phyloP scores from a whole-genome alignment of 2,113 vertebrate species.

The Himantopus leucocephalus region DNA sequence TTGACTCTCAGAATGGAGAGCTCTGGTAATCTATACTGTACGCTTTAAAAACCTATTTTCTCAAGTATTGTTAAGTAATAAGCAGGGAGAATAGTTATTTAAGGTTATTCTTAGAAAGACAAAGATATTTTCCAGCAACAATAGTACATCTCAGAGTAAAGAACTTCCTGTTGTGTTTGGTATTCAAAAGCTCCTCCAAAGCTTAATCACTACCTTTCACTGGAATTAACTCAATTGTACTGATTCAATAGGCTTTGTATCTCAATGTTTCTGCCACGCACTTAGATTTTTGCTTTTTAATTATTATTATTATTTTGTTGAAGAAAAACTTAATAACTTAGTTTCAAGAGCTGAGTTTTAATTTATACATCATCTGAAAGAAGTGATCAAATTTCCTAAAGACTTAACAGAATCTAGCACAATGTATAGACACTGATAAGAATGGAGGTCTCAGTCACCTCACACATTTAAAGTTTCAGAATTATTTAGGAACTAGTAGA shows the following conservation, averaged over 20 bases:
- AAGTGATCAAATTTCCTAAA: background rate
- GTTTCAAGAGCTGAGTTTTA: background rate
- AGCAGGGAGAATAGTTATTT: background rate
- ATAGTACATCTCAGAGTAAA: background rate
- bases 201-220: background rate
- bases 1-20: background rate
- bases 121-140: background rate
- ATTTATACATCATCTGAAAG: background rate
- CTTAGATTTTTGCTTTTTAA: background rate
- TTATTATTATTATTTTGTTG: background rate
- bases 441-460: background rate
- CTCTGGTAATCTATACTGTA: background rate
- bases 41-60: background rate
- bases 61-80: background rate
- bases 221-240: background rate
- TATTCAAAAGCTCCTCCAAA: background rate
- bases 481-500: background rate
- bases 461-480: background rate
- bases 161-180: background rate
- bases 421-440: background rate
- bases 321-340: background rate
- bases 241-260: background rate
- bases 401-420: background rate
- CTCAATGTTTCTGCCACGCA: accelerated
- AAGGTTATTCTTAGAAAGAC: background rate